Evolutionary conservation across 2,113 vertebrate species (phyloP).

Genomic region (Tenrec ecaudatus): DNA sequence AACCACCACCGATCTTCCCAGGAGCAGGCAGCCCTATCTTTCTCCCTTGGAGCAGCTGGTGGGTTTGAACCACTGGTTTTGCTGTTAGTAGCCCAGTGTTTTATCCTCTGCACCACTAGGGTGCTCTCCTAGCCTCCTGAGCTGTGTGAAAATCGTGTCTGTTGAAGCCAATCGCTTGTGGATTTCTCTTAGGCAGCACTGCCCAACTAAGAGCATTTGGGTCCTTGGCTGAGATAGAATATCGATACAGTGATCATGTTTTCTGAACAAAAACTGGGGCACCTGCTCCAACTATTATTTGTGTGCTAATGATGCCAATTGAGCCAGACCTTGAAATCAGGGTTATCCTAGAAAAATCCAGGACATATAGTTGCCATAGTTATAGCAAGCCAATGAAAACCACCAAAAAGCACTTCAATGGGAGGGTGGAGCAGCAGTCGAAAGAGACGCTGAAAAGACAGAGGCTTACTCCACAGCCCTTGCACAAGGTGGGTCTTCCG

Average conservation of each 20-base stretch:
- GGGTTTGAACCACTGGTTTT: no score
- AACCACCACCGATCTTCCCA: no score
- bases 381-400: slow-evolving; percentile 70
- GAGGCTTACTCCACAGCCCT: neutral
- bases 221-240: slow-evolving; percentile 8
- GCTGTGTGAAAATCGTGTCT: neutral
- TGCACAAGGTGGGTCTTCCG: neutral
- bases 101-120: no score
- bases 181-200: neutral
- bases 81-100: no score
- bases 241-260: slow-evolving; percentile 18
- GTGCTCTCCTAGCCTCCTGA: neutral
- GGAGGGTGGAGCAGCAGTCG: neutral
- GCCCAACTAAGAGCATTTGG: neutral
- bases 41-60: no score
- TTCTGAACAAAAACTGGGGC: slow-evolving; percentile 56
- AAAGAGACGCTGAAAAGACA: slow-evolving; percentile 47
- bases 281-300: slow-evolving; percentile 59
- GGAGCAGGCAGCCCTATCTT: no score
- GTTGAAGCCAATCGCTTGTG: neutral
- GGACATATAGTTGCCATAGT: slow-evolving; percentile 74
- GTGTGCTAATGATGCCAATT: slow-evolving; percentile 70
- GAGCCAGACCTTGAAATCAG: slow-evolving; percentile 67
- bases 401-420: neutral
- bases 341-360: slow-evolving; percentile 69